Base-by-base conservation (phyloP, 2,113 vertebrate genomes). In the Misgurnus mizolepis region DNA sequence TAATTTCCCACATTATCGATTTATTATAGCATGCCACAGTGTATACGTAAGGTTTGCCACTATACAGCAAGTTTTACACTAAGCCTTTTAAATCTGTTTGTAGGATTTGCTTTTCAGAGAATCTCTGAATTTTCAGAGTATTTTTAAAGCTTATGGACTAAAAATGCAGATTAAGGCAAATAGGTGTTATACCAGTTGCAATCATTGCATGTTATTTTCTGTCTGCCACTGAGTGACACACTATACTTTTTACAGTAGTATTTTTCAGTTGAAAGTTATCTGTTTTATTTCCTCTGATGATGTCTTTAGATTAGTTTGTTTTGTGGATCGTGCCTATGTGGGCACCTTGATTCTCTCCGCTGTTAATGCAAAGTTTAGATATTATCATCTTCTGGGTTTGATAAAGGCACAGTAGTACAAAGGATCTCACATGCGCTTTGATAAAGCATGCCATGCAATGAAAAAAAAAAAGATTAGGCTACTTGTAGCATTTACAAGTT, bases 71-170 rank as follows among this genome's bases (percentile, higher is more conserved):
- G n/a, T 10, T 47, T 43, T 41, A 55, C 61, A 27, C 68, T 73
- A 66, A 80, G 47, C 68, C 60, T 45, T 80, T 80, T 71, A 61
- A 64, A 80, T 80, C 45, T 72, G 53, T 75, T 47, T 53, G 8
- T 15, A 56, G 55, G 80, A 81, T 81, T 76, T 76, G 60, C 64
- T 34, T 10, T 50, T 81, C 80, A 62, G 41, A 67, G 41, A 68
- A 76, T 81, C 43, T 55, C 22, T 22, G 22, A 22, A 22, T 22
- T 22, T 22, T 22, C 22, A 22, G 22, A 58, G 50, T 67, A 76
- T 76, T 61, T 81, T 67, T 45, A 4, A 47, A 53, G 53, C 55
- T 76, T 81, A 68, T 43, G 53, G 66, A 53, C 18, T 22, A 22
- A 22, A 22, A 5, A 43, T 56, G 27, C 27, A 2, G 27, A 47